phyloP scores from a whole-genome alignment of 2,113 vertebrate species.

The Hystrix cristata region DNA sequence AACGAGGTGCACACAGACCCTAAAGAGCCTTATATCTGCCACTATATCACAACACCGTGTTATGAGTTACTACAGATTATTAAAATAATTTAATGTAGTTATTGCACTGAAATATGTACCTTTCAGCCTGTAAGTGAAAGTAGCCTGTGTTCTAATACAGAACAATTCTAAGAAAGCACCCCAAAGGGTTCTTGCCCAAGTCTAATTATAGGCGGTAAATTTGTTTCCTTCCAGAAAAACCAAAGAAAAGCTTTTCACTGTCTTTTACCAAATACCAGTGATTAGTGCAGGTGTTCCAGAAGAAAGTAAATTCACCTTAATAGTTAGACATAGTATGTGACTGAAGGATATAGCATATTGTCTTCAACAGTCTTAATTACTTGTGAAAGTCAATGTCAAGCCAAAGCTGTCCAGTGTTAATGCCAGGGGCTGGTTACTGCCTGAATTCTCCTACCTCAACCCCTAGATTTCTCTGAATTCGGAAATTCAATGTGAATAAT shows the following conservation, averaged over 20 bases:
- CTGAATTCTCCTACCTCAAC: conserved; percentile 30
- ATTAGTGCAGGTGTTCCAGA: conserved; percentile 77
- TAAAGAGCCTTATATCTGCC: conserved; percentile 79
- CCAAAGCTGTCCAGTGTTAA: neutral
- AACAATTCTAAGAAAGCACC: conserved; percentile 77
- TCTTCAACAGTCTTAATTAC: conserved; percentile 77
- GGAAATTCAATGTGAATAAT: neutral
- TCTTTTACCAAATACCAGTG: conserved; percentile 66
- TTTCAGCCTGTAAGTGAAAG: conserved; percentile 66
- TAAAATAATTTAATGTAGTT: conserved; percentile 82
- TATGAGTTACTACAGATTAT: conserved; percentile 81
- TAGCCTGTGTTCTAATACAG: conserved; percentile 76
- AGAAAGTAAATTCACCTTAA: conserved; percentile 73
- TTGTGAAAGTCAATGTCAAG: conserved; percentile 53
- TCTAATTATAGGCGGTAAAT: conserved; percentile 85
- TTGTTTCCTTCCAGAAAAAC: conserved; percentile 82
- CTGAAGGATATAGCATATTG: conserved; percentile 72
- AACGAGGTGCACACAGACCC: conserved; percentile 68
- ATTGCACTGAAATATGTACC: conserved; percentile 74
- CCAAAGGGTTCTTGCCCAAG: conserved; percentile 76
- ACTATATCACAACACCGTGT: conserved; percentile 67
- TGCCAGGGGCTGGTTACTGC: neutral
- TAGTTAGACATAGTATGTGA: conserved; percentile 73
- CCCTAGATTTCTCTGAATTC: conserved; percentile 10
- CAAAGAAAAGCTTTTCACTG: conserved; percentile 74